These are phyloP conservation scores for Melanotaenia duboulayi DNA, from an alignment of 2,113 vertebrate species.

Conservation along the genomic window DNA sequence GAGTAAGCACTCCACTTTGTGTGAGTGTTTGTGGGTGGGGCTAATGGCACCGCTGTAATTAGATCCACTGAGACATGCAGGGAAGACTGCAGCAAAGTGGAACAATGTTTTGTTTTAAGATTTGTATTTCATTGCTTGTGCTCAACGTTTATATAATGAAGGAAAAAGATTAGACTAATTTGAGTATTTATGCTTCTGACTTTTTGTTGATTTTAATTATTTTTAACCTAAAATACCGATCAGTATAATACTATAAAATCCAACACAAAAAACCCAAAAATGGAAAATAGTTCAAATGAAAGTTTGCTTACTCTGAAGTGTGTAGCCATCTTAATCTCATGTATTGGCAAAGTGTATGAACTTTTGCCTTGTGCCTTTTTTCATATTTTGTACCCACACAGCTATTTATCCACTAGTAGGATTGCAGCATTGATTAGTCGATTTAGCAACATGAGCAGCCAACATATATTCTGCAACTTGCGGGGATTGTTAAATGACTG, in stretches of 20 bases:
- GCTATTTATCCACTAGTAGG: constrained; percentile 19
- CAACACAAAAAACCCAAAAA: too few species aligned
- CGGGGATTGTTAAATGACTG: constrained; percentile 35
- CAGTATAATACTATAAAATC: too few species aligned
- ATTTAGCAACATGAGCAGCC: constrained; percentile 49
- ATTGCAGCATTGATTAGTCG: constrained; percentile 47
- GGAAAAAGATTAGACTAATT: too few species aligned
- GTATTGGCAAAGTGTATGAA: constrained; percentile 21
- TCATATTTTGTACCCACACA: constrained; percentile 5
- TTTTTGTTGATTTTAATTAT: too few species aligned
- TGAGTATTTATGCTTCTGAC: too few species aligned
- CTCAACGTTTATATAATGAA: background rate
- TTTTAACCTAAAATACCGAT: too few species aligned
- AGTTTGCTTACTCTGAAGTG: too few species aligned
- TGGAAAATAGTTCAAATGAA: too few species aligned
- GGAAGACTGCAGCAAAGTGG: constrained; percentile 38
- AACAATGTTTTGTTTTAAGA: constrained; percentile 1
- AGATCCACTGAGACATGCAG: constrained; percentile 62
- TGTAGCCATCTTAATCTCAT: constrained; percentile 15
- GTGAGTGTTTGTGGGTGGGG: background rate
- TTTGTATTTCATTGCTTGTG: constrained; percentile 7
- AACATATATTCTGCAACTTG: constrained; percentile 48
- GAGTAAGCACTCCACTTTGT: constrained; percentile 9
- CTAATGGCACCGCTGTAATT: constrained; percentile 62
- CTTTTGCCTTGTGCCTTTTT: constrained; percentile 21